Conservation (phyloP, 2,797 vertebrate genomes). For the Micromesistius poutassou region DNA sequence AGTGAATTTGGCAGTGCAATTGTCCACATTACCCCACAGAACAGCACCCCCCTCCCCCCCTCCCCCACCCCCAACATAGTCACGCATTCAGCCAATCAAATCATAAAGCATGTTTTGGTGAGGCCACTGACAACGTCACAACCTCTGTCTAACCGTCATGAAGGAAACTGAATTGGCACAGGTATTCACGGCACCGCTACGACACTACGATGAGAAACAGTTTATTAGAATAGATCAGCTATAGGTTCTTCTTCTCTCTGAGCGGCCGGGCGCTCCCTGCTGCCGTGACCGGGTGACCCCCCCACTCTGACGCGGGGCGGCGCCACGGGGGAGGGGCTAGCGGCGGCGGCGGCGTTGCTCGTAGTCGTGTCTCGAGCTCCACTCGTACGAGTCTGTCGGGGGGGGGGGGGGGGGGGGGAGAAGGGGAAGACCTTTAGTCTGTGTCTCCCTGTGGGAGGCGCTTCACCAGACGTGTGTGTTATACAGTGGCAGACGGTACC, state of each 20-base stretch:
- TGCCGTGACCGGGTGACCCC: neutral
- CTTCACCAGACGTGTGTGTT: neutral
- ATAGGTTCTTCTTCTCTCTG: conserved; percentile 34
- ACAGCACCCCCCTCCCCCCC: conserved; percentile 5
- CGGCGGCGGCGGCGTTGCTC: conserved; percentile 64
- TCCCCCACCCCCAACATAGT: conserved; percentile 12
- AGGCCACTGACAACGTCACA: neutral
- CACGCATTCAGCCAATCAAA: conserved; percentile 11
- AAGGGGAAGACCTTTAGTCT: neutral
- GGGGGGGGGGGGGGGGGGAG: neutral
- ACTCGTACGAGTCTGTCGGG: conserved; percentile 63
- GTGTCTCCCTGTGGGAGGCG: neutral
- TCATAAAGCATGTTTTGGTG: neutral
- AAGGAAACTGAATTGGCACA: conserved; percentile 50
- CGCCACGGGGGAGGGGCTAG: conserved; percentile 34
- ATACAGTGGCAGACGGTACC: conserved; percentile 42
- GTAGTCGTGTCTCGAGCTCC: conserved; percentile 68
- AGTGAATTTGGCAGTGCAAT: conserved; percentile 45
- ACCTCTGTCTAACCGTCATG: neutral
- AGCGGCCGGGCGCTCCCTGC: conserved; percentile 11
- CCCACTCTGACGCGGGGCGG: neutral
- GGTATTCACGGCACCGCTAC: conserved; percentile 56
- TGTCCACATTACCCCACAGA: conserved; percentile 32
- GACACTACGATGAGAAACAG: conserved; percentile 62
- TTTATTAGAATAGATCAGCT: conserved; percentile 52